Percentiles rank a stretch among this genome's conserved stretches.
Conservation (phyloP, 2,888 invertebrate species). For the Eledona agricola region DNA sequence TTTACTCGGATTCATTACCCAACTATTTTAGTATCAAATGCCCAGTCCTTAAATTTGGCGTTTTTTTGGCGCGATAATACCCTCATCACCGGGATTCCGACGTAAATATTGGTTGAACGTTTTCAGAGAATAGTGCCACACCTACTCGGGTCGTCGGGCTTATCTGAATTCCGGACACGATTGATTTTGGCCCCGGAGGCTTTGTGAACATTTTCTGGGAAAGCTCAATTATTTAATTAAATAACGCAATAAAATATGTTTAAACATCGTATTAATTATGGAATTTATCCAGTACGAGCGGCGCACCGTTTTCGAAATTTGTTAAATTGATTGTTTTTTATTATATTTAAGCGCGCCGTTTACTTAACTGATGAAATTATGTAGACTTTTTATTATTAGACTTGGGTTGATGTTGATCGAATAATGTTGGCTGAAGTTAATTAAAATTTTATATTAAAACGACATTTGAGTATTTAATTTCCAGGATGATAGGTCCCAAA, state of each 20-base stretch:
- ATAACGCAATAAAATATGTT: conserved; percentile 18
- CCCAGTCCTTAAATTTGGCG: conserved; percentile 14
- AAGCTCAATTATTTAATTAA: conserved; percentile 27
- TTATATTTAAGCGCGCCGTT: conserved; percentile 3
- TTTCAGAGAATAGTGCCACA: conserved; percentile 25
- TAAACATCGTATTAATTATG: too few relatives aligned
- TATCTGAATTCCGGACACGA: conserved; percentile 31
- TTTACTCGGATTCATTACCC: conserved; percentile 20
- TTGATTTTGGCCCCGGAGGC: conserved; percentile 27
- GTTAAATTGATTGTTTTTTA: conserved; percentile 10
- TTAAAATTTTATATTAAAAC: too few relatives aligned
- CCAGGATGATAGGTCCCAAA: too few relatives aligned
- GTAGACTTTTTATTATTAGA: background rate
- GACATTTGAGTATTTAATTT: too few relatives aligned
- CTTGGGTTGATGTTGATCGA: background rate
- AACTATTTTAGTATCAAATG: conserved; percentile 16
- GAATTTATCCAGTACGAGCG: too few relatives aligned
- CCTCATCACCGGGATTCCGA: conserved; percentile 20
- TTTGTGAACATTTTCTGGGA: conserved; percentile 27
- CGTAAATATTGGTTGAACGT: conserved; percentile 26
- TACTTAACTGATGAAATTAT: conserved; percentile 12
- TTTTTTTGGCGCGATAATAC: conserved; percentile 20
- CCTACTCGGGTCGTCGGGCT: conserved; percentile 24
- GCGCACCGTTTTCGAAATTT: conserved; percentile 1
- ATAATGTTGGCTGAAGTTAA: too few relatives aligned